Evolutionary conservation across 2,797 vertebrate species (phyloP), one percentile per base, ranked within the genome.

Genomic region (Amazona ochrocephala): DNA sequence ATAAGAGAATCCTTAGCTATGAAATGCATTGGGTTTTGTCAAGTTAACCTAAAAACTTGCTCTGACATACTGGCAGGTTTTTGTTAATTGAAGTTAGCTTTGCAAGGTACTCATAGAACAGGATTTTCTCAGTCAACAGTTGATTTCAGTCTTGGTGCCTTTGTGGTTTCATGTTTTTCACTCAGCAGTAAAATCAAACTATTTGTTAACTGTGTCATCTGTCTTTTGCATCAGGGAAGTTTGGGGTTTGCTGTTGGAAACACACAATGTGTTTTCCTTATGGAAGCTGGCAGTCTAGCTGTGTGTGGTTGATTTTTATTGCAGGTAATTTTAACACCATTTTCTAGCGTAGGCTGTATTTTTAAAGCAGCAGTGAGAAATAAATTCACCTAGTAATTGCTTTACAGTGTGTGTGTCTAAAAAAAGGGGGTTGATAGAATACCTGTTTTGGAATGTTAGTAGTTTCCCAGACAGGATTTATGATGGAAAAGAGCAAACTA

Each of bases 241-340:
- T 84, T 93, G 83, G 65, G 79, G 13, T 85, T 94, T 94, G 87
- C 94, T 89, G 11, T 92, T 94, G 78, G 95, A 93, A 94, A 85
- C 61, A 21, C 39, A 27, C 54, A 71, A 65, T 64, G 84, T 54
- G 70, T 61, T 95, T 92, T 80, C 84, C 78, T 50, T 67, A 64
- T 67, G 84, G 92, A 71, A 93, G 76, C 80, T 90, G 71, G 72
- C 80, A 80, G 30, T 20, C 62, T 62, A 22, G 64, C 76, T 87
- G 47, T 66, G 29, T 86, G 73, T 74, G 78, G 70, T 53, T 94
- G 75, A 24, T 79, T 82, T 82, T 72, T 90, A 82, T 93, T 88
- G 50, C 13, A 85, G 79, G 83, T 81, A 64, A 79, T 79, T 68
- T 56, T 68, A 92, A 83, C 41, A 50, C 62, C 24, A 3, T 84